Conservation (phyloP, 2,113 vertebrate species). For the Naja naja region DNA sequence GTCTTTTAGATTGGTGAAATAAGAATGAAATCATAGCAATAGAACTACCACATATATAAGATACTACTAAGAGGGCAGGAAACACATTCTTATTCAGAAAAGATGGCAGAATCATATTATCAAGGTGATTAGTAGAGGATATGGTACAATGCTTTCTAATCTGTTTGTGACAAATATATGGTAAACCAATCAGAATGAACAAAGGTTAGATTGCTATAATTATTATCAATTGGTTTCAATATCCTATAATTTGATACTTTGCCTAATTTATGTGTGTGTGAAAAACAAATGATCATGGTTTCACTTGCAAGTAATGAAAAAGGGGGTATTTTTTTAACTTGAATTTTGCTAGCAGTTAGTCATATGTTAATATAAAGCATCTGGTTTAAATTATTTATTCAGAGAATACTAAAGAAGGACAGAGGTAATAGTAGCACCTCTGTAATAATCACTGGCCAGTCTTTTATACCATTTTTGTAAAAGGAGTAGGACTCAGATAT, state of each 20-base stretch:
- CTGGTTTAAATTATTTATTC: conserved; percentile 39
- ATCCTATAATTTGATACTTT: conserved; percentile 38
- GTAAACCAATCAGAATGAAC: conserved; percentile 33
- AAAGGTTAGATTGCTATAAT: conserved; percentile 56
- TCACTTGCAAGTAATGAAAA: conserved; percentile 43
- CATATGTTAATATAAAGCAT: neutral
- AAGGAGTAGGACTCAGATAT: neutral
- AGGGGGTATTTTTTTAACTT: conserved; percentile 14
- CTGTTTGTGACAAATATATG: conserved; percentile 40
- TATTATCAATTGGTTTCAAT: conserved; percentile 48
- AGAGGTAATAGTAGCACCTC: neutral
- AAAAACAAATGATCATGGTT: neutral
- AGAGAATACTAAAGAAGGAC: neutral
- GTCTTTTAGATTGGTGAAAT: neutral
- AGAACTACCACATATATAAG: neutral
- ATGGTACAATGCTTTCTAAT: conserved; percentile 24
- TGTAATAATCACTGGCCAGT: neutral
- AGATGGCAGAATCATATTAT: accelerated
- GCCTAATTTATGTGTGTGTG: neutral
- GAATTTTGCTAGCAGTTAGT: neutral
- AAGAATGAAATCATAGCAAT: neutral
- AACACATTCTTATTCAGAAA: conserved; percentile 12
- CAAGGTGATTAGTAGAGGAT: neutral
- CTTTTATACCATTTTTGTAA: neutral
- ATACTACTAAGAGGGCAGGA: conserved; percentile 11